These are phyloP conservation scores for Stictocephala bisonia DNA, from an alignment of 2,888 invertebrate genomes.

Conservation along the genomic window DNA sequence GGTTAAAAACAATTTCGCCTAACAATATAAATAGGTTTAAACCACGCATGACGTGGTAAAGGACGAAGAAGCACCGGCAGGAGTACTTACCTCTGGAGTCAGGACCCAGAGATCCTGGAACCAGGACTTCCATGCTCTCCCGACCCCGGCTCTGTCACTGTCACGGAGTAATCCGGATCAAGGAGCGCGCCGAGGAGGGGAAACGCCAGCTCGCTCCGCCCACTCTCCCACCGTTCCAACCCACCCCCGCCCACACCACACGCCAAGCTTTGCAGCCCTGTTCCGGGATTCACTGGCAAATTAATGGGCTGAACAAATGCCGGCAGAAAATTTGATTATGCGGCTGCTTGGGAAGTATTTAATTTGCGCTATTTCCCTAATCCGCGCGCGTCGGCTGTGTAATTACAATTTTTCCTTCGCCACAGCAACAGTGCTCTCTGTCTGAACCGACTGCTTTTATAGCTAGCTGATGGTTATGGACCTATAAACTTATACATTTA, in stretches of 20 bases:
- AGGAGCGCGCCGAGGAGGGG: background rate
- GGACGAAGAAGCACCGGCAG: too few relatives aligned
- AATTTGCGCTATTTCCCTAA: constrained; percentile 43
- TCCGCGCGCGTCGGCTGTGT: constrained; percentile 24
- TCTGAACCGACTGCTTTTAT: too few relatives aligned
- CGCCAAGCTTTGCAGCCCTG: constrained; percentile 8
- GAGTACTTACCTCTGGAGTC: constrained; percentile 25
- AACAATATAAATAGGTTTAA: too few relatives aligned
- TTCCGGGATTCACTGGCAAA: constrained; percentile 25
- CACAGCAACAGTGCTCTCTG: background rate
- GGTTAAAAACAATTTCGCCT: too few relatives aligned
- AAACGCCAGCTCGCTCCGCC: background rate
- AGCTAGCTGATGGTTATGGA: too few relatives aligned
- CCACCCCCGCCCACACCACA: background rate
- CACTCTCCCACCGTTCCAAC: background rate
- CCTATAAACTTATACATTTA: too few relatives aligned
- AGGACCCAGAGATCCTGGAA: constrained; percentile 20
- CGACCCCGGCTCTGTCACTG: background rate
- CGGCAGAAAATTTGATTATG: constrained; percentile 42
- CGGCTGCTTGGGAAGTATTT: constrained; percentile 33
- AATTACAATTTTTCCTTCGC: constrained; percentile 26
- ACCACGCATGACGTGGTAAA: too few relatives aligned
- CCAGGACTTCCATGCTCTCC: constrained; percentile 21
- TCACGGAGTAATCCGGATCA: constrained; percentile 11
- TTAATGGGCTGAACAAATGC: constrained; percentile 41